Conservation (phyloP, 1,140 invertebrate genomes). For the Hylaeus anthracinus region DNA sequence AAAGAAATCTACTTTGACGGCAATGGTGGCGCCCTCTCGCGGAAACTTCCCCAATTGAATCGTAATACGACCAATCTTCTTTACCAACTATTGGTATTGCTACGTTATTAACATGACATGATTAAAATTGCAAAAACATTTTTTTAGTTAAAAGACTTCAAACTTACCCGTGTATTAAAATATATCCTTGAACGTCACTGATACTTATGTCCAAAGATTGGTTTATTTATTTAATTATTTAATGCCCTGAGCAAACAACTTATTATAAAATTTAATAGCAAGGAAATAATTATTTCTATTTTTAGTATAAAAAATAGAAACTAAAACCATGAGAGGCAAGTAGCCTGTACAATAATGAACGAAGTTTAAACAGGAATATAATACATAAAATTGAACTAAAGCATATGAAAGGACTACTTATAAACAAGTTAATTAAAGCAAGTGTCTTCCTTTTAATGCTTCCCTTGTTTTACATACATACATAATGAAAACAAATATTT, state of each 20-base stretch:
- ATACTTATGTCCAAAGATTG: no score
- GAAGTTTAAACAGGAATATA: neutral
- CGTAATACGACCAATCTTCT: neutral
- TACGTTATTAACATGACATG: neutral
- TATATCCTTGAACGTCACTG: neutral
- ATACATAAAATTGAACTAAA: neutral
- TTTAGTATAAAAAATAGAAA: neutral
- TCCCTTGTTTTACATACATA: no score
- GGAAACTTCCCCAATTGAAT: neutral
- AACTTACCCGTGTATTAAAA: neutral
- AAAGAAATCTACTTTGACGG: neutral
- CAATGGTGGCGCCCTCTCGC: conserved; percentile 39
- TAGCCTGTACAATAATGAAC: neutral
- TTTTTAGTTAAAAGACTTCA: neutral
- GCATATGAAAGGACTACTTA: no score
- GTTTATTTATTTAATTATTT: neutral
- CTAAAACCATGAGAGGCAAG: neutral
- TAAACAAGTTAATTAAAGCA: neutral
- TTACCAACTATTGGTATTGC: neutral
- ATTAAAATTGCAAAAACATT: no score
- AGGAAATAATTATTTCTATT: neutral
- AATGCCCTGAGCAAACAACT: neutral
- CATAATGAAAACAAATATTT: no score
- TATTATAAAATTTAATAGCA: neutral
- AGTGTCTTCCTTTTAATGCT: no score